Evolutionary conservation across 2,888 invertebrate species (phyloP).

Genomic region (Lagria hirta): DNA sequence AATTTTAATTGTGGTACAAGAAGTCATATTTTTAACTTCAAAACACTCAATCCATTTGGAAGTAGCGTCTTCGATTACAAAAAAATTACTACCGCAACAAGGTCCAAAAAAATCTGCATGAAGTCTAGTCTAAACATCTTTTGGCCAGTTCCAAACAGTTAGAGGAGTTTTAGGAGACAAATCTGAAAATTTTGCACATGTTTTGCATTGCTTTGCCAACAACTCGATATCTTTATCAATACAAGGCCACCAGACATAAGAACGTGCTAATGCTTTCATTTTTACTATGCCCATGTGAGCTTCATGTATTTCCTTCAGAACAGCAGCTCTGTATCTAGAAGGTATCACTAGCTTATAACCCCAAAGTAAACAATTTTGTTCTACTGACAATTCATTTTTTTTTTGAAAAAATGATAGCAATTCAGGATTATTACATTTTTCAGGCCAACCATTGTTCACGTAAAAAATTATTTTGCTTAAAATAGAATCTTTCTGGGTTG

Average conservation of each 20-base stretch:
- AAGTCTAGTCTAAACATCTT: neutral
- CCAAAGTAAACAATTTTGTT: constrained; percentile 4
- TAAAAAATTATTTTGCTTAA: constrained; percentile 3
- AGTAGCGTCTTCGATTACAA: constrained; percentile 5
- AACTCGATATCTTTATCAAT: constrained; percentile 2
- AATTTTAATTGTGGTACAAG: constrained; percentile 1
- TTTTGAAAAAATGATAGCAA: neutral
- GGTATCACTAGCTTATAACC: constrained; percentile 4
- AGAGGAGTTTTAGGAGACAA: constrained; percentile 1
- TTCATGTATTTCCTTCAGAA: constrained; percentile 3
- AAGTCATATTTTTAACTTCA: neutral
- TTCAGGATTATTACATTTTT: neutral
- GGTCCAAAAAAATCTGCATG: constrained; percentile 6
- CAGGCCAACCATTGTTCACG: constrained; percentile 1
- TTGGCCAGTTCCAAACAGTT: neutral
- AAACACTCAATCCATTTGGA: constrained; percentile 7
- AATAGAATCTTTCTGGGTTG: neutral
- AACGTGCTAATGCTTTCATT: constrained; percentile 6
- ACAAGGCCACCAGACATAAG: constrained; percentile 9
- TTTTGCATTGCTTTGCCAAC: neutral
- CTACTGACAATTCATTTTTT: constrained; percentile 3
- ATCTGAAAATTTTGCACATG: neutral
- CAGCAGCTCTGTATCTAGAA: neutral
- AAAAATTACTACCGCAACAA: constrained; percentile 1
- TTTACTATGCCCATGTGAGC: constrained; percentile 3